Percentiles rank a stretch among this genome's conserved stretches.
phyloP scores from a whole-genome alignment of 1,140 invertebrate species.

The Drosophila varians region DNA sequence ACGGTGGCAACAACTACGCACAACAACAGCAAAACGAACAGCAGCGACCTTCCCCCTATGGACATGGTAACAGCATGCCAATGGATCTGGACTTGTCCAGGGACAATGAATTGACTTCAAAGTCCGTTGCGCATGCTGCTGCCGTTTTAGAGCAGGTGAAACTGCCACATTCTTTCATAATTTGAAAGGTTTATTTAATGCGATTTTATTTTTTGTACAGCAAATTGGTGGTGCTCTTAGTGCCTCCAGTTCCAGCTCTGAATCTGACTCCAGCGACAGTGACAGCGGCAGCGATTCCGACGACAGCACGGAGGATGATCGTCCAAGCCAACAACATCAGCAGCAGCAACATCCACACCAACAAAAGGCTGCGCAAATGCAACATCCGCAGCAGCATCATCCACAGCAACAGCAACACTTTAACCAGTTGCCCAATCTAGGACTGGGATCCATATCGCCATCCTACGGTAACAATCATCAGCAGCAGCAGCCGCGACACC shows the following conservation, averaged over 20 bases:
- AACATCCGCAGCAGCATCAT: conserved; percentile 50
- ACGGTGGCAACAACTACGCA: conserved; percentile 42
- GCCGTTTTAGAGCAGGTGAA: conserved; percentile 73
- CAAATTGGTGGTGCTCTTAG: conserved; percentile 76
- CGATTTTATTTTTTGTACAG: conserved; percentile 31
- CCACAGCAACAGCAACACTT: conserved; percentile 52
- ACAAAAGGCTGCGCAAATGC: conserved; percentile 47
- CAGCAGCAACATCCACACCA: conserved; percentile 31
- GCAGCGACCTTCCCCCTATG: conserved; percentile 45
- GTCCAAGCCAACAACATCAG: conserved; percentile 24
- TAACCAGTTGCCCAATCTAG: conserved; percentile 49
- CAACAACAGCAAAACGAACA: conserved; percentile 45
- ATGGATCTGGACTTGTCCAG: conserved; percentile 58
- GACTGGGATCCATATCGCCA: conserved; percentile 35
- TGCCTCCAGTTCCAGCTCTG: conserved; percentile 79
- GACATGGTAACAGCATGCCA: conserved; percentile 60
- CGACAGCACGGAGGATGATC: conserved; percentile 75
- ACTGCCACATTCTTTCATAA: background rate
- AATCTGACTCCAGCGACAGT: conserved; percentile 84
- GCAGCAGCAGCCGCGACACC: conserved; percentile 59
- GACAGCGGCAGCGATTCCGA: conserved; percentile 83
- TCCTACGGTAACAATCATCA: conserved; percentile 49
- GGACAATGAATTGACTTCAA: conserved; percentile 55
- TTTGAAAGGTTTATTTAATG: background rate
- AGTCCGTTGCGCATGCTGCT: conserved; percentile 69